Conservation (phyloP, 2,797 vertebrate species). For the Sebastes aleutianus region DNA sequence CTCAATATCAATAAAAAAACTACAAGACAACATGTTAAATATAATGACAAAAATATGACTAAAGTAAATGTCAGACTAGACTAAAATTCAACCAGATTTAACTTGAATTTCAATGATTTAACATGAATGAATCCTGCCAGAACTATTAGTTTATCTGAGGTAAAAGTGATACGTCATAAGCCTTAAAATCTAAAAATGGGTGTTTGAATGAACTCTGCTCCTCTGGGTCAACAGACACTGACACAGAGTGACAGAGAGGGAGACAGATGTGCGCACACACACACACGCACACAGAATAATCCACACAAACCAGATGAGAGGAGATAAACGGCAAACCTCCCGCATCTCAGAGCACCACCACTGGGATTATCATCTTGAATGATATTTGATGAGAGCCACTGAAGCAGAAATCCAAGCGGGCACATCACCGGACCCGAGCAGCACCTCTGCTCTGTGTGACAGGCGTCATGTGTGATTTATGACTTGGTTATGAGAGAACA, state of each 20-base stretch:
- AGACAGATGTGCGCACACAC: background rate
- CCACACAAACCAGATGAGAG: background rate
- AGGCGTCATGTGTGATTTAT: slow-evolving; percentile 71
- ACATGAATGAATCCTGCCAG: background rate
- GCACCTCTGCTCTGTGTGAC: slow-evolving; percentile 57
- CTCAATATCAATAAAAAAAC: background rate
- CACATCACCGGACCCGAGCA: slow-evolving; percentile 3
- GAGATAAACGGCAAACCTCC: slow-evolving; percentile 49
- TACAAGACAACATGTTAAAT: background rate
- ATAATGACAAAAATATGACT: background rate
- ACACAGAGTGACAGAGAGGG: background rate
- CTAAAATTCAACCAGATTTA: background rate
- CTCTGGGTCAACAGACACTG: slow-evolving; percentile 7
- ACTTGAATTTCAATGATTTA: background rate
- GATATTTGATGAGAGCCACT: slow-evolving; percentile 60
- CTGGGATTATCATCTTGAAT: slow-evolving; percentile 58
- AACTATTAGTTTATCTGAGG: background rate
- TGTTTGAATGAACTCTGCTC: slow-evolving; percentile 18
- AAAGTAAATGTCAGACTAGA: background rate
- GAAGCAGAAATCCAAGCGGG: slow-evolving; percentile 29
- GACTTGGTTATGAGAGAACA: slow-evolving; percentile 53
- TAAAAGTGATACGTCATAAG: background rate
- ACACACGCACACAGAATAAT: background rate
- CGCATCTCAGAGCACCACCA: slow-evolving; percentile 10
- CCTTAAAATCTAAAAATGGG: background rate